Percentiles rank a stretch among this genome's conserved stretches.
Evolutionary conservation across 2,113 vertebrate species (phyloP).

Genomic region (Hepsetus odoe): DNA sequence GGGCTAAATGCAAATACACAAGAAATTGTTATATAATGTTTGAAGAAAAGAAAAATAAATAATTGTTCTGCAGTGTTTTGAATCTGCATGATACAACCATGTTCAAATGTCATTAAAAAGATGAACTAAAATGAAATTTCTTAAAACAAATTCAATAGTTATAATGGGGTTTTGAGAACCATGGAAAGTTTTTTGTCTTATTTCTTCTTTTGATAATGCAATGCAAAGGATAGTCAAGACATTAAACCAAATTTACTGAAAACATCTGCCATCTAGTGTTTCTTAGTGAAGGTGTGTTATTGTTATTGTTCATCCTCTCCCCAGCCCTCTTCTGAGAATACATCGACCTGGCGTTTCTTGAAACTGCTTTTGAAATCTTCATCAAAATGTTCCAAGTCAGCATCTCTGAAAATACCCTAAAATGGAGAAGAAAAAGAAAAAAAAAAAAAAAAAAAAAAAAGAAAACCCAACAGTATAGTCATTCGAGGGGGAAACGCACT

Average conservation of each 20-base stretch:
- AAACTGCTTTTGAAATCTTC: slow-evolving; percentile 85
- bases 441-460: slow-evolving; percentile 40
- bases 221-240: not conserved
- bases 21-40: too few species aligned
- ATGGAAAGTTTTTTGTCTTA: not conserved
- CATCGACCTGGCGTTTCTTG: slow-evolving; percentile 65
- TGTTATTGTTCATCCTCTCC: slow-evolving; percentile 51
- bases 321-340: slow-evolving; percentile 68
- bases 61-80: too few species aligned
- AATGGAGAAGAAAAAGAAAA: slow-evolving; percentile 46
- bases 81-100: not conserved
- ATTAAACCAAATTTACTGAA: not conserved
- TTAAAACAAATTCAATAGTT: not conserved
- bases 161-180: not conserved
- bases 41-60: not conserved
- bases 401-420: slow-evolving; percentile 87
- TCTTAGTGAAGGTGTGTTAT: slow-evolving; percentile 44
- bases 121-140: not conserved
- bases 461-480: not conserved
- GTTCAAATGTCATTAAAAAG: not conserved
- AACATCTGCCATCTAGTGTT: slow-evolving; percentile 69
- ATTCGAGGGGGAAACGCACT: not conserved
- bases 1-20: too few species aligned
- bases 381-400: slow-evolving; percentile 86
- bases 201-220: not conserved